Conservation (phyloP, 1,140 invertebrate species). For the Meloidogyne exigua region DNA sequence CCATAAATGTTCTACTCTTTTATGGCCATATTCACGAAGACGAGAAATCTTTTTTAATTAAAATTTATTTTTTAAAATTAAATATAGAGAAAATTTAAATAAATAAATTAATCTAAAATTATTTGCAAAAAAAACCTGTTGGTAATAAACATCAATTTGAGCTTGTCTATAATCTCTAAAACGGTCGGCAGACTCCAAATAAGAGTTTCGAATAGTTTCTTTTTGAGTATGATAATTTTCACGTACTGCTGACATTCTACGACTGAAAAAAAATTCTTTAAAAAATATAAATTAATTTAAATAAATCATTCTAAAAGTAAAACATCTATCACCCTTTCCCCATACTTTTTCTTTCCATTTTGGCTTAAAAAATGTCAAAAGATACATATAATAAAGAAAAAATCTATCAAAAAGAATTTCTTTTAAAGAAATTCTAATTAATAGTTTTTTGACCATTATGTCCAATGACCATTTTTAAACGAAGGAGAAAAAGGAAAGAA, state of each 20-base stretch:
- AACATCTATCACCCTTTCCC: too few species aligned
- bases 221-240: slow-evolving; percentile 63
- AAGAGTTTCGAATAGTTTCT: slow-evolving; percentile 54
- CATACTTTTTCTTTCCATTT: too few species aligned
- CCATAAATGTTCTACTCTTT: slow-evolving; percentile 54
- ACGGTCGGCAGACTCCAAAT: slow-evolving; percentile 56
- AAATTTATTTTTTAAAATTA: too few species aligned
- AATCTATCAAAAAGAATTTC: too few species aligned
- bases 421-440: too few species aligned
- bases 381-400: too few species aligned
- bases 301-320: too few species aligned
- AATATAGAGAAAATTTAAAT: slow-evolving; percentile 37
- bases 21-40: slow-evolving; percentile 58
- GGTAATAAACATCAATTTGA: slow-evolving; percentile 58
- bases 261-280: not conserved
- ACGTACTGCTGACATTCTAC: slow-evolving; percentile 44
- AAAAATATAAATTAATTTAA: too few species aligned
- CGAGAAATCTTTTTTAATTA: slow-evolving; percentile 44
- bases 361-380: too few species aligned
- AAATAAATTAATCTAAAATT: slow-evolving; percentile 7
- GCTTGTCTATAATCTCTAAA: slow-evolving; percentile 61
- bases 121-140: slow-evolving; percentile 48
- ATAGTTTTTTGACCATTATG: too few species aligned
- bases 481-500: too few species aligned
- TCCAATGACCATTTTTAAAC: too few species aligned